Percentiles rank a stretch among this genome's conserved stretches.
These are phyloP conservation scores for Mormyrus proboscirostris DNA, from an alignment of 2,797 vertebrate genomes.

Conservation along the genomic window DNA sequence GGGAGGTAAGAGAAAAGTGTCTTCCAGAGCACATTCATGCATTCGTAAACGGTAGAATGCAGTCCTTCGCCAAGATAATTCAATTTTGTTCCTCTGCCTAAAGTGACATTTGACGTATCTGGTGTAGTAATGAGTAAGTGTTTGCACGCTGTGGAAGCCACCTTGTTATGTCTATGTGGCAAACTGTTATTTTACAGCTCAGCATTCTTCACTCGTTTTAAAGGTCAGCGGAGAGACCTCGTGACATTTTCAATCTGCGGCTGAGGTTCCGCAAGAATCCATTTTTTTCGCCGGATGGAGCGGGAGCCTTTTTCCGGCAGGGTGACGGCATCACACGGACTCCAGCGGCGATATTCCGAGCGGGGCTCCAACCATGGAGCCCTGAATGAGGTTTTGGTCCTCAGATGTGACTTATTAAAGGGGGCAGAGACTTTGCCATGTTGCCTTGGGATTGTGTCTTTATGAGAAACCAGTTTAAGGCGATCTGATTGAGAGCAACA, in stretches of 20 bases:
- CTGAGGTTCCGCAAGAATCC: constrained; percentile 27
- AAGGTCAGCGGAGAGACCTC: constrained; percentile 36
- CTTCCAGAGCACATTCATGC: constrained; percentile 19
- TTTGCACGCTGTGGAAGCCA: constrained; percentile 18
- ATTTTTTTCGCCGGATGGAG: constrained; percentile 24
- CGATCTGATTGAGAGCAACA: background rate
- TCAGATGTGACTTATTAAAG: constrained; percentile 9
- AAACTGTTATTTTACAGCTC: constrained; percentile 36
- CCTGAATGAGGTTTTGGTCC: background rate
- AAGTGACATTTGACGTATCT: constrained; percentile 29
- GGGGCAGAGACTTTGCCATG: background rate
- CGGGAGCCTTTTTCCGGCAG: constrained; percentile 25
- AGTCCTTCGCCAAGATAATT: constrained; percentile 23
- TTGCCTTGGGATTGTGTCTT: constrained; percentile 14
- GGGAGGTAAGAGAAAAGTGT: constrained; percentile 17
- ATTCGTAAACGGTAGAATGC: constrained; percentile 4
- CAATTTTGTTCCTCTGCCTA: constrained; percentile 20
- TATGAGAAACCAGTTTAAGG: constrained; percentile 21
- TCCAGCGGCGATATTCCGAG: background rate
- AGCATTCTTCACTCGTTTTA: constrained; percentile 32
- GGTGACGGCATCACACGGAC: background rate
- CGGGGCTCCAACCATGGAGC: background rate
- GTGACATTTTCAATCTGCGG: constrained; percentile 27
- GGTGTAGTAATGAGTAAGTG: constrained; percentile 25
- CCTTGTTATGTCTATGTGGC: constrained; percentile 26